Conservation (phyloP, 2,888 invertebrate species). For the Drosophila mettleri region DNA sequence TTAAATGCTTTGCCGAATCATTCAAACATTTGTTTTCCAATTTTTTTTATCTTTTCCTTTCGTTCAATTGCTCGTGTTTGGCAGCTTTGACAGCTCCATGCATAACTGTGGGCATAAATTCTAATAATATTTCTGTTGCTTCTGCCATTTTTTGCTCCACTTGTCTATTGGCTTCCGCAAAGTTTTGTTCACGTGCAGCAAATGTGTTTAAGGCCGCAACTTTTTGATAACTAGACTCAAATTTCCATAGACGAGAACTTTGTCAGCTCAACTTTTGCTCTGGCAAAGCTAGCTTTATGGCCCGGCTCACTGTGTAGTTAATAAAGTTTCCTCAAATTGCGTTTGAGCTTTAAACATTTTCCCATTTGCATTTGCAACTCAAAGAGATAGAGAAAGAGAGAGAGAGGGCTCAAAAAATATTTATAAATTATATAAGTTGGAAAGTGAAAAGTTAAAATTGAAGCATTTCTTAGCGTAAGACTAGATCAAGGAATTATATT, state of each 20-base stretch:
- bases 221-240: slow-evolving; percentile 41
- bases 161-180: slow-evolving; percentile 19
- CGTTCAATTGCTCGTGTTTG: slow-evolving; percentile 27
- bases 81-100: slow-evolving; percentile 52
- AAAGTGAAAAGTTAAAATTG: not conserved
- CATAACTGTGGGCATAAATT: slow-evolving; percentile 28
- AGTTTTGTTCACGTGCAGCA: slow-evolving; percentile 24
- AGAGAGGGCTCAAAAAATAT: not conserved
- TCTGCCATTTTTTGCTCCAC: not conserved
- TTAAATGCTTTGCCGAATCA: slow-evolving; percentile 69
- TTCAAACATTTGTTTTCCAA: slow-evolving; percentile 44
- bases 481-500: not conserved
- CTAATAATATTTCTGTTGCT: not conserved
- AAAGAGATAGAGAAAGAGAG: no score
- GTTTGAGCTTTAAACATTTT: slow-evolving; percentile 17
- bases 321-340: slow-evolving; percentile 42
- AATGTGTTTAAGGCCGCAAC: slow-evolving; percentile 29
- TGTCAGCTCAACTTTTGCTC: slow-evolving; percentile 40
- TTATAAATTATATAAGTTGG: not conserved
- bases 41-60: no score
- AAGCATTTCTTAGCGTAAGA: not conserved
- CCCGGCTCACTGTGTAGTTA: slow-evolving; percentile 28
- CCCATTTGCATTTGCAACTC: slow-evolving; percentile 24
- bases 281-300: slow-evolving; percentile 27
- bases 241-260: slow-evolving; percentile 45